A percentile compares a stretch with the other conserved stretches of the same genome.
Evolutionary conservation across 2,113 vertebrate genomes (phyloP).

Genomic region (Circaetus cinerascens): DNA sequence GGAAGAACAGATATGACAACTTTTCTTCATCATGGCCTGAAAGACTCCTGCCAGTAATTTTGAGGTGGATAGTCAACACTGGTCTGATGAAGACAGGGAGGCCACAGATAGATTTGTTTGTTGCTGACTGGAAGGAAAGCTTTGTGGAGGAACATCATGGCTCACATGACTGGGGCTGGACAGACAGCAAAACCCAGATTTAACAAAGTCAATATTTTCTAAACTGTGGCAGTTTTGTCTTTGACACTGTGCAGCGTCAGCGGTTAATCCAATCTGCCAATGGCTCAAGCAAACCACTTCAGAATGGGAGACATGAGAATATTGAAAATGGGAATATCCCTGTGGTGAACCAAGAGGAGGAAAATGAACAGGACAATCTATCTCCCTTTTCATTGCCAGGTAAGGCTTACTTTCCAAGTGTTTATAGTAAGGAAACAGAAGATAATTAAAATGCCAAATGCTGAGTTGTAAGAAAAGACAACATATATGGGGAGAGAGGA

Average conservation of each 20-base stretch:
- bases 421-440: background rate
- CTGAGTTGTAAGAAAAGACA: background rate
- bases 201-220: background rate
- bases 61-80: background rate
- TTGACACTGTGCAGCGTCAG: constrained; percentile 81
- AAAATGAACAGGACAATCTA: constrained; percentile 74
- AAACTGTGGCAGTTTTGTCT: background rate
- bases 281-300: constrained; percentile 81
- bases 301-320: constrained; percentile 83
- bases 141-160: background rate
- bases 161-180: background rate
- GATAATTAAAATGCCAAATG: background rate
- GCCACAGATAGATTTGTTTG: background rate
- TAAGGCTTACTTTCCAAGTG: constrained; percentile 40
- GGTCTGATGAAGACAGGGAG: background rate
- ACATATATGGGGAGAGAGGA: background rate
- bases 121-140: background rate
- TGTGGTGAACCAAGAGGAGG: constrained; percentile 81
- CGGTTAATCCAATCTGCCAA: constrained; percentile 89
- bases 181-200: background rate
- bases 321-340: constrained; percentile 92
- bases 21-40: background rate
- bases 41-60: background rate
- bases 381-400: constrained; percentile 88
- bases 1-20: background rate